Evolutionary conservation across 2,113 vertebrate species (phyloP).

Genomic region (Syngnathus typhle): DNA sequence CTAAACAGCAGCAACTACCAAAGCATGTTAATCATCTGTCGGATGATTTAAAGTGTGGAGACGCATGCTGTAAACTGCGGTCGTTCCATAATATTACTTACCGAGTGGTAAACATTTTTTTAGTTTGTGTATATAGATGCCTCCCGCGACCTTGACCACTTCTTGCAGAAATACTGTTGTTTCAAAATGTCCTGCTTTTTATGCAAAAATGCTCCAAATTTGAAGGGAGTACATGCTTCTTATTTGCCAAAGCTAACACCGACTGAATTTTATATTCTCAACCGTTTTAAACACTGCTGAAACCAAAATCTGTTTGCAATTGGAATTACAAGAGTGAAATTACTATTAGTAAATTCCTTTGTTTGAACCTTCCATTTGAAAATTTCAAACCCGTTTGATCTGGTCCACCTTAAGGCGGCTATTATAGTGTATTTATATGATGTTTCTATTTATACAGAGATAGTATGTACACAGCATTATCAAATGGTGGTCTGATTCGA

Average conservation of each 20-base stretch:
- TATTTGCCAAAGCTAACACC: neutral
- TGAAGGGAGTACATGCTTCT: neutral
- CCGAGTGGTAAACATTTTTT: neutral
- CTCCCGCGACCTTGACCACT: neutral
- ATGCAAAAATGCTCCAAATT: neutral
- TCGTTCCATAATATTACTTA: neutral
- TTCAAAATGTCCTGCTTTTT: neutral
- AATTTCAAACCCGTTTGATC: neutral
- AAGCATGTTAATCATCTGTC: neutral
- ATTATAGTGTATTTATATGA: neutral
- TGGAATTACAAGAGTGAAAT: neutral
- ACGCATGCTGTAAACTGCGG: neutral
- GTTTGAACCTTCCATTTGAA: neutral
- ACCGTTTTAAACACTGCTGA: neutral
- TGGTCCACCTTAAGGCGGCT: slow-evolving; percentile 9
- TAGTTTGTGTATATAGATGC: neutral
- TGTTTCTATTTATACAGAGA: neutral
- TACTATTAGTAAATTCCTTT: neutral
- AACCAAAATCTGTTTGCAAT: neutral
- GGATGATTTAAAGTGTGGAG: neutral
- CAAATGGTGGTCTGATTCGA: slow-evolving; percentile 32
- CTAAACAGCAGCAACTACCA: neutral
- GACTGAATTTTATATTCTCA: neutral
- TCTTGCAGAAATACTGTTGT: neutral
- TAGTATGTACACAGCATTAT: slow-evolving; percentile 12